phyloP scores from a whole-genome alignment of 2,888 invertebrate species.

The Diarsia mendica region DNA sequence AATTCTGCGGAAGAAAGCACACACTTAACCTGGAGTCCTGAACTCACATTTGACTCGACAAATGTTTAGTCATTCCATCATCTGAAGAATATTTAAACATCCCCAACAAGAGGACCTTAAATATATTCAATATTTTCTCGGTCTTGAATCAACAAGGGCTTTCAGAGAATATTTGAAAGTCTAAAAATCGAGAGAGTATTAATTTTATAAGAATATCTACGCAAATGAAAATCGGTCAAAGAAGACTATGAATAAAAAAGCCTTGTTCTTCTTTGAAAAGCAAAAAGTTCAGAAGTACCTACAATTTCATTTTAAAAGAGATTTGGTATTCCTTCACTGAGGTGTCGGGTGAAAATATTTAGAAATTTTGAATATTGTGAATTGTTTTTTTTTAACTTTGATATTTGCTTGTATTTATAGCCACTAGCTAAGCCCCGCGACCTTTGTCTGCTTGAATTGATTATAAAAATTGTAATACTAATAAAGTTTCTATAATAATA shows the following conservation, averaged over 20 bases:
- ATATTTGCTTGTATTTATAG: not conserved
- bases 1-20: not conserved
- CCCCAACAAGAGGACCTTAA: constrained; percentile 11
- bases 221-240: constrained; percentile 58
- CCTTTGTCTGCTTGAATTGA: no score
- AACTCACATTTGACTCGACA: constrained; percentile 24
- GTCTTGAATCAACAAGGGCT: constrained; percentile 36
- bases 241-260: constrained; percentile 56
- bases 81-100: constrained; percentile 46
- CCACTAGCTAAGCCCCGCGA: not conserved
- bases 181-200: constrained; percentile 48
- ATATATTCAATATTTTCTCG: constrained; percentile 55
- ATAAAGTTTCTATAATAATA: no score
- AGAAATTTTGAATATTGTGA: not conserved
- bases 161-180: constrained; percentile 47
- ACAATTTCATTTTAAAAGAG: constrained; percentile 66
- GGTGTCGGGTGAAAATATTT: not conserved
- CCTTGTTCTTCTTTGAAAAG: constrained; percentile 62
- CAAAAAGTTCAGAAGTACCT: constrained; percentile 72
- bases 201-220: constrained; percentile 37
- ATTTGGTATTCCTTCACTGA: constrained; percentile 16
- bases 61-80: constrained; percentile 35
- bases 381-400: not conserved
- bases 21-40: constrained; percentile 14
- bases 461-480: no score